Evolutionary conservation across 2,888 invertebrate genomes (phyloP).

Genomic region (Apamea epomidion): DNA sequence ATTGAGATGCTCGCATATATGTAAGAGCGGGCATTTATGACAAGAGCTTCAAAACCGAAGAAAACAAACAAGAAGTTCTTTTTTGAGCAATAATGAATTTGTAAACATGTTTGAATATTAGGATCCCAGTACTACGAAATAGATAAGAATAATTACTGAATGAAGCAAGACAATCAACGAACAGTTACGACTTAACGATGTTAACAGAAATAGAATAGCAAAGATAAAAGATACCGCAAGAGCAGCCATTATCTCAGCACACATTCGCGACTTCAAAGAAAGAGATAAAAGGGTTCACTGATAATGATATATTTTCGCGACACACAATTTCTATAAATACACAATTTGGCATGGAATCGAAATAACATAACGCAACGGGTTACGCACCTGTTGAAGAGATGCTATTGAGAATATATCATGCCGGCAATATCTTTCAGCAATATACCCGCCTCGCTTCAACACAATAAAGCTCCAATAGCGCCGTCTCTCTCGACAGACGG

Average conservation of each 20-base stretch:
- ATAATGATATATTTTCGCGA: constrained; percentile 59
- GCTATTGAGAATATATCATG: constrained; percentile 64
- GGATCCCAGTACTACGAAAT: not conserved
- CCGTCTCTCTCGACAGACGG: constrained; percentile 70
- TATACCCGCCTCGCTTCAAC: constrained; percentile 61
- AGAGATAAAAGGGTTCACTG: constrained; percentile 51
- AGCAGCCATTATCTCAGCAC: constrained; percentile 22
- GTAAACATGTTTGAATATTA: constrained; percentile 29
- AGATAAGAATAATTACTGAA: constrained; percentile 47
- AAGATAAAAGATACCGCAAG: constrained; percentile 42
- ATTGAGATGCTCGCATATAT: not conserved
- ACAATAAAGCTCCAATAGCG: constrained; percentile 26
- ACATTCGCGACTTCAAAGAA: constrained; percentile 55
- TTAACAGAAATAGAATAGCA: constrained; percentile 38
- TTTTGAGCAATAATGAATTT: constrained; percentile 31
- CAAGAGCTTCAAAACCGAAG: not conserved
- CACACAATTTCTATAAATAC: constrained; percentile 64
- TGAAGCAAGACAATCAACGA: constrained; percentile 29
- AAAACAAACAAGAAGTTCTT: constrained; percentile 11
- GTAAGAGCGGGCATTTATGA: not conserved
- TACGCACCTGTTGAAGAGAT: constrained; percentile 69
- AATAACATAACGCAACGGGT: constrained; percentile 67
- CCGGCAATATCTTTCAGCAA: constrained; percentile 69
- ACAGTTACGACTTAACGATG: constrained; percentile 17
- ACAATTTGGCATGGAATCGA: constrained; percentile 70